These are phyloP conservation scores for Pelecanoides urinatrix DNA, from an alignment of 2,113 vertebrate genomes.

Conservation along the genomic window DNA sequence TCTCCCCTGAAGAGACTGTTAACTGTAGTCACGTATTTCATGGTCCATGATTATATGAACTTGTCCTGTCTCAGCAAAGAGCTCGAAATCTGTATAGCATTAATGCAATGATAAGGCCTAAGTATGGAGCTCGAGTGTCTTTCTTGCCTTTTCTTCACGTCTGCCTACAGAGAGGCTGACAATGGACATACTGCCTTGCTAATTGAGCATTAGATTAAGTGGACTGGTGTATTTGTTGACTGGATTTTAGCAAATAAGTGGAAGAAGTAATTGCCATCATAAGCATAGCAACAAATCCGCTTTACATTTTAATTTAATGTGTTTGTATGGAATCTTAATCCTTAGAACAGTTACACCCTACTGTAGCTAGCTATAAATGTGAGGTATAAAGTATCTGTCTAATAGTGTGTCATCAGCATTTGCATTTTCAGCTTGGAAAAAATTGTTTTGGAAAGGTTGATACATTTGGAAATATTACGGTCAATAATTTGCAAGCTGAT, in stretches of 20 bases:
- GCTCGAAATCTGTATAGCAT: background rate
- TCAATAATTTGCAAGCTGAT: constrained; percentile 10
- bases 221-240: constrained; percentile 38
- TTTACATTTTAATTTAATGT: constrained; percentile 61
- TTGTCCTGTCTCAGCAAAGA: constrained; percentile 9
- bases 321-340: constrained; percentile 51
- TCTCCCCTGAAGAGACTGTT: constrained; percentile 5
- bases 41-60: background rate
- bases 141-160: background rate
- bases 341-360: constrained; percentile 22
- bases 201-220: constrained; percentile 54
- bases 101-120: background rate
- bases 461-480: background rate
- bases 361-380: constrained; percentile 10
- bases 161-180: background rate
- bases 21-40: constrained; percentile 31
- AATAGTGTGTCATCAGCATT: background rate
- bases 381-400: background rate
- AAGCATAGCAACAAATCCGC: constrained; percentile 30
- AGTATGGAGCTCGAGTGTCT: background rate
- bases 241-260: constrained; percentile 47
- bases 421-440: constrained; percentile 13
- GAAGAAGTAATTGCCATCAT: constrained; percentile 46
- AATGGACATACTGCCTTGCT: background rate
- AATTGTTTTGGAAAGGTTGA: background rate